Evolutionary conservation across 2,113 vertebrate genomes (phyloP), one percentile per base, ranked within the genome.

Genomic region (Barbus barbus): DNA sequence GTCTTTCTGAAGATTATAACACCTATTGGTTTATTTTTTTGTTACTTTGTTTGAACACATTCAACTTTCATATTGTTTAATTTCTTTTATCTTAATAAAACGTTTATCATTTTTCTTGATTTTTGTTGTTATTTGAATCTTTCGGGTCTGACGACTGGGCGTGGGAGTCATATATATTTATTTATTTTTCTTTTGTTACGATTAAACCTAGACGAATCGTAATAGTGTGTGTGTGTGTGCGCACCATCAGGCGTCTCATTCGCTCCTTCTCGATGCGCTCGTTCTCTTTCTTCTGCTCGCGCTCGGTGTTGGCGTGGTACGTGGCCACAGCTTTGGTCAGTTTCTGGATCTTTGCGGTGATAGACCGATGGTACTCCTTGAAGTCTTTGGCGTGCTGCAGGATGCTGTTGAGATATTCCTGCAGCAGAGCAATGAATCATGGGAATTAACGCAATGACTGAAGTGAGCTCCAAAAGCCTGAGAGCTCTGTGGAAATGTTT

Each of bases 401-500:
- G 83, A 99, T 99, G 94, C 98, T 99, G 82, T 98, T 99, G 93
- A 99, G 97, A 96, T 99, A 99, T 93, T 99, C 98, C 98, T 99
- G 18, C 31, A 67, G 18, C 31, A 67, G 18, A 36, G 63, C 31
- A 67, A 20, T 36, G 28, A 67, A 67, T 33, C 28, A 67, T 67
- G 16, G 63, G 63, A 67, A 33, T 67, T 67, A 48, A 20, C 3
- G 14, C 13, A 86, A 46, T 2, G n/a, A 73, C 6, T 18, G 61
- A 31, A 11, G 63, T 67, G 28, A 8, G 16, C 28, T 33, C 1
- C 63, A 33, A 20, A 67, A 9, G 7, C 4, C 3, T 18, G 1
- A 58, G 11, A 89, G 5, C 82, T 16, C 61, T 53, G 51, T 53
- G 51, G 51, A 53, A 2, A 53, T 53, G 16, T 20, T 20, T 53